phyloP scores from a whole-genome alignment of 1,140 invertebrate species.

The Panagrolaimus sp. region DNA sequence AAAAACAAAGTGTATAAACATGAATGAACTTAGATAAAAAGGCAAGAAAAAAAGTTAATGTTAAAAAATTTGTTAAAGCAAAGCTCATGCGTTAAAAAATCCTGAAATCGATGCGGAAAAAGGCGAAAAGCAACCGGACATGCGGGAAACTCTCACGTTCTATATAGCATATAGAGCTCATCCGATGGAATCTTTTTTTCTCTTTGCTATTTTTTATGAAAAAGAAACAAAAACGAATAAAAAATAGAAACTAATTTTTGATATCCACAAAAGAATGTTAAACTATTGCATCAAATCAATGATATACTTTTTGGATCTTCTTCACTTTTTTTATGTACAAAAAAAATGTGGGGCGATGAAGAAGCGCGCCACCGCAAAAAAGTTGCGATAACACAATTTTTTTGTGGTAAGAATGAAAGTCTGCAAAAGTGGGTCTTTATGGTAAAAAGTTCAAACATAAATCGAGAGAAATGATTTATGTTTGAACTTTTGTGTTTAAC shows the following conservation, averaged over 20 bases:
- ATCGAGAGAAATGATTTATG: too few species aligned
- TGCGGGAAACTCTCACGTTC: slow-evolving; percentile 13
- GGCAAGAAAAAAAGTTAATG: too few species aligned
- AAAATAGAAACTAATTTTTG: background rate
- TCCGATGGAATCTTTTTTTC: slow-evolving; percentile 5
- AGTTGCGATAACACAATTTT: background rate
- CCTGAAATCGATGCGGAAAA: slow-evolving; percentile 17
- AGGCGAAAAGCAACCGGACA: slow-evolving; percentile 1
- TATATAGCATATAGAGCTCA: slow-evolving; percentile 7
- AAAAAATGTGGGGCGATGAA: background rate
- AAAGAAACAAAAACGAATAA: background rate
- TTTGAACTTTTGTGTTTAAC: too few species aligned
- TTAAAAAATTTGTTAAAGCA: too few species aligned
- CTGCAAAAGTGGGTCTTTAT: too few species aligned
- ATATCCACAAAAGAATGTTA: background rate
- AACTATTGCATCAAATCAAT: background rate
- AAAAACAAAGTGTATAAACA: slow-evolving; percentile 3
- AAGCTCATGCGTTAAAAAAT: background rate
- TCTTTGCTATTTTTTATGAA: background rate
- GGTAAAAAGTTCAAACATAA: too few species aligned
- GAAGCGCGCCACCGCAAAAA: slow-evolving; percentile 6
- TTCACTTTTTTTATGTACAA: background rate
- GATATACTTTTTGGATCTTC: background rate
- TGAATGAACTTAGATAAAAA: background rate
- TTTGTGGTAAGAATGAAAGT: too few species aligned